Percentiles rank a stretch among this genome's conserved stretches.
These are phyloP conservation scores for Malthinus flaveolus DNA, from an alignment of 2,888 invertebrate species.

Conservation along the genomic window DNA sequence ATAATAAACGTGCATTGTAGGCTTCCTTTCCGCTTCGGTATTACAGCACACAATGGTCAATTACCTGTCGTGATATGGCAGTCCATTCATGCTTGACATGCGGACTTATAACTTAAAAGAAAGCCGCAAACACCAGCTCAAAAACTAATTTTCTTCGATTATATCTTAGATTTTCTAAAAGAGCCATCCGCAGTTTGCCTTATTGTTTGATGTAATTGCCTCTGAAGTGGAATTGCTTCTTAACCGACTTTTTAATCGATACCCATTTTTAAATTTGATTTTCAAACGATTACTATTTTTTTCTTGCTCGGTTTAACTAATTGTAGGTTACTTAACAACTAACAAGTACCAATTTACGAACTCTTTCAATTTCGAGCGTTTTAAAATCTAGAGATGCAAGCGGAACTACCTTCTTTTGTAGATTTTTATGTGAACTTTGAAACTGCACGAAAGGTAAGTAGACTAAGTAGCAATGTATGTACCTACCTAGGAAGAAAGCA, in stretches of 20 bases:
- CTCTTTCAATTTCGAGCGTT: too few species aligned
- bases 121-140: slow-evolving; percentile 34
- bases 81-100: slow-evolving; percentile 40
- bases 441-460: too few species aligned
- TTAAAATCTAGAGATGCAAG: too few species aligned
- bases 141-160: slow-evolving; percentile 44
- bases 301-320: too few species aligned
- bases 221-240: slow-evolving; percentile 19
- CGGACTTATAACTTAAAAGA: slow-evolving; percentile 38
- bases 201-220: slow-evolving; percentile 30
- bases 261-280: slow-evolving; percentile 7
- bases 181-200: slow-evolving; percentile 27
- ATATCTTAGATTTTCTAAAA: slow-evolving; percentile 39
- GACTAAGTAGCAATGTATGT: too few species aligned
- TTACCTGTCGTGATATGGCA: slow-evolving; percentile 52
- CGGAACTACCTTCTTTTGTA: too few species aligned
- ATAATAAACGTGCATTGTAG: slow-evolving; percentile 51
- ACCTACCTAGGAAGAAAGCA: too few species aligned
- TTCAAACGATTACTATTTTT: background rate
- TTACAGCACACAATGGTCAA: slow-evolving; percentile 51
- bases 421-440: too few species aligned
- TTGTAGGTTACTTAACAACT: too few species aligned
- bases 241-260: slow-evolving; percentile 8
- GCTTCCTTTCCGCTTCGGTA: slow-evolving; percentile 48
- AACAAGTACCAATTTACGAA: too few species aligned